phyloP scores from a whole-genome alignment of 35 echinoderm and acorn worm species.

The Acanthaster planci region DNA sequence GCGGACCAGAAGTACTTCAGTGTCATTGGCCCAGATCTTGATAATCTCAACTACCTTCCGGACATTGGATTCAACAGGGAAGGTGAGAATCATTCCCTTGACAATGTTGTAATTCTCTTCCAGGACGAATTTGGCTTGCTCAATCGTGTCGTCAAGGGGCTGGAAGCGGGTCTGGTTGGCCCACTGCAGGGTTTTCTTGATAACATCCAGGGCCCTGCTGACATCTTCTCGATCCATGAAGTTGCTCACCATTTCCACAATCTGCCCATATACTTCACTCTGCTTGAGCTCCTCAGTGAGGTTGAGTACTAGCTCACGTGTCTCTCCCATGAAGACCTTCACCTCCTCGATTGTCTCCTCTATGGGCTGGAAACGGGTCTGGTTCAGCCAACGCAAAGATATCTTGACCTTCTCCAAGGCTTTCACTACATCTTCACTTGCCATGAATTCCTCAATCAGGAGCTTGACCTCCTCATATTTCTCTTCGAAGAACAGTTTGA shows the following conservation, averaged over 20 bases:
- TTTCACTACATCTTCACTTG: slow-evolving; percentile 20
- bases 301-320: background rate
- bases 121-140: slow-evolving; percentile 3
- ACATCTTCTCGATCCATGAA: slow-evolving; percentile 16
- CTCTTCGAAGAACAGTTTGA: slow-evolving; percentile 18
- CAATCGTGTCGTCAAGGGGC: slow-evolving; percentile 41
- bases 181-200: slow-evolving; percentile 8
- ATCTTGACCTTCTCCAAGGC: background rate
- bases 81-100: background rate
- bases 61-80: slow-evolving; percentile 16
- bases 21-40: slow-evolving; percentile 32
- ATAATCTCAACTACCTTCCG: slow-evolving; percentile 8
- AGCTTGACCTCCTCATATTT: slow-evolving; percentile 40
- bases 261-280: background rate
- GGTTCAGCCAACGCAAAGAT: slow-evolving; percentile 36
- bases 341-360: slow-evolving; percentile 40
- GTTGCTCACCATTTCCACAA: background rate
- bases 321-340: slow-evolving; percentile 35
- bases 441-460: slow-evolving; percentile 10
- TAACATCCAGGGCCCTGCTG: background rate
- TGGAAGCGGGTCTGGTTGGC: slow-evolving; percentile 63
- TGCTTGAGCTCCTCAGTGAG: background rate
- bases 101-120: slow-evolving; percentile 13
- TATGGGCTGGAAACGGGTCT: slow-evolving; percentile 53
- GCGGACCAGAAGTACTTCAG: slow-evolving; percentile 26